phyloP scores from a whole-genome alignment of 2,888 invertebrate genomes.

The Pseudococcus longispinus region DNA sequence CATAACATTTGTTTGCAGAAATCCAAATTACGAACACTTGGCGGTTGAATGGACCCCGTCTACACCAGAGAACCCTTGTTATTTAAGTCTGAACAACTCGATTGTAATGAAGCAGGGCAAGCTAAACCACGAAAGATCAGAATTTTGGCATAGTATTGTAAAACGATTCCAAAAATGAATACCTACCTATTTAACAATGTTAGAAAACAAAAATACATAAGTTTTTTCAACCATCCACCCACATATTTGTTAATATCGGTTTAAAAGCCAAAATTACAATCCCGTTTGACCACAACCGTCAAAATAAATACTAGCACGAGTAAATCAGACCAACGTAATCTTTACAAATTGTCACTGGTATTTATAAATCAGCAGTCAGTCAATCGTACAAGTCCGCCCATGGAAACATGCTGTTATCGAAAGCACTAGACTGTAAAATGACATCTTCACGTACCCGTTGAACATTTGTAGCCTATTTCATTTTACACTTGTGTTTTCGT shows the following conservation, averaged over 20 bases:
- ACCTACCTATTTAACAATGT: background rate
- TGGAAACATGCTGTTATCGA: too few relatives aligned
- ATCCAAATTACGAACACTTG: background rate
- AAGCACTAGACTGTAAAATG: too few relatives aligned
- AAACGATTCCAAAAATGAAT: background rate
- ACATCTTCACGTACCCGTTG: too few relatives aligned
- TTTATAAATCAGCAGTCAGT: background rate
- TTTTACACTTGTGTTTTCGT: too few relatives aligned
- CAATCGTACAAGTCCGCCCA: background rate
- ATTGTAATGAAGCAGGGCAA: background rate
- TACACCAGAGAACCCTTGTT: background rate
- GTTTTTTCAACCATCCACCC: too few relatives aligned
- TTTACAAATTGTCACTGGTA: background rate
- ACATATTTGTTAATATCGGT: too few relatives aligned
- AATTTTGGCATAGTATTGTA: background rate
- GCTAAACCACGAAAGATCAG: background rate
- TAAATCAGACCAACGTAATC: too few relatives aligned
- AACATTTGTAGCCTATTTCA: too few relatives aligned
- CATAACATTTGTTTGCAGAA: background rate
- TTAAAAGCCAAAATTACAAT: too few relatives aligned
- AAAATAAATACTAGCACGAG: too few relatives aligned
- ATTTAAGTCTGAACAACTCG: background rate
- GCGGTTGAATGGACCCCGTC: background rate
- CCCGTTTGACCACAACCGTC: too few relatives aligned
- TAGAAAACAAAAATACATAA: too few relatives aligned